Base-by-base conservation (phyloP, 92 coral and sea anemone species). In the Meandrina meandrites region DNA sequence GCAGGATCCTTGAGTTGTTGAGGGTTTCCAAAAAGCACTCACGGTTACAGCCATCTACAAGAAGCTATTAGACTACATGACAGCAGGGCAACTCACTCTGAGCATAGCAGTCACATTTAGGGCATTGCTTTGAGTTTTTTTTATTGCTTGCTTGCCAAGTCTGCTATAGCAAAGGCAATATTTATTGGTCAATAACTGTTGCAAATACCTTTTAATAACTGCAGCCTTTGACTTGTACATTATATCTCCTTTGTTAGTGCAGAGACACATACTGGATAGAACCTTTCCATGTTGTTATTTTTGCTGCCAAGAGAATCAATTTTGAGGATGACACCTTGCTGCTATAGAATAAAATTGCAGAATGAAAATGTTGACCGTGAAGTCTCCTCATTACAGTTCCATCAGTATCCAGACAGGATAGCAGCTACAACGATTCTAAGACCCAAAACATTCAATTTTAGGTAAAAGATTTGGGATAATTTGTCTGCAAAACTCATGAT, bases 241-340 rank as follows among this genome's bases (percentile, higher is more conserved):
- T 50, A 50, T 40, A 40, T 40, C 45, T 40, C 28, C 31, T 40
- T 67, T 42, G 40, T 13, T 21, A 82, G 86, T 82, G 86, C 78
- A 82, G 86, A 31, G 86, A 81, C 12, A 81, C 85, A 64, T 81
- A 16, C 76, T 81, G 85, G 85, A 81, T 81, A 13, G 85, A 81
- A 47, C 42, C 86, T 1, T 40, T 82, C 1, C 86, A 82, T 30
- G 42, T 31, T n/a, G 86, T 82, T 2, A 67, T 82, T 45, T 82
- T 68, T 82, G 86, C 48, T 12, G 21, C 86, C 7, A 82, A 82
- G 66, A 82, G 78, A 45, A 82, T 82, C 64, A 42, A 82, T 22
- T 82, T 82, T 82, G 86, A 78, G 62, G 86, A 82, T 82, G 86
- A 82, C 76, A 82, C 78, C 48, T 81, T 6, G 85, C 77, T 81